Percentiles rank a stretch among this genome's conserved stretches.
phyloP scores from a whole-genome alignment of 2,888 invertebrate species.

The Caenorhabditis afra region DNA sequence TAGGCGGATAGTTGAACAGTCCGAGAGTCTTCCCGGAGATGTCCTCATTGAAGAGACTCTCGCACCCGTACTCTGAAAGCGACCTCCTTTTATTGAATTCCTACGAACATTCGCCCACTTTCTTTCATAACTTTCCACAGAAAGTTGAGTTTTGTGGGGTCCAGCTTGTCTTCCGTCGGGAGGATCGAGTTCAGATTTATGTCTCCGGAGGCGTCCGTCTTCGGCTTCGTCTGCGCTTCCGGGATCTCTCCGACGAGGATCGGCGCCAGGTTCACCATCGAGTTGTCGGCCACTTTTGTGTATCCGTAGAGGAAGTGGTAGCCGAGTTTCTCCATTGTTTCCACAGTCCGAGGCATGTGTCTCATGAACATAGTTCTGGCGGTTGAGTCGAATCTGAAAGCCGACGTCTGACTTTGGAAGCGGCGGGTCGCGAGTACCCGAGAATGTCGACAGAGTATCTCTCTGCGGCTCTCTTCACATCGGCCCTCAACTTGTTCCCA shows the following conservation, averaged over 20 bases:
- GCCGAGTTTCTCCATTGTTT: slow-evolving; percentile 84
- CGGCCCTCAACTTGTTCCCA: slow-evolving; percentile 30
- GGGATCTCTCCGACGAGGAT: slow-evolving; percentile 85
- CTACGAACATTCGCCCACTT: slow-evolving; percentile 45
- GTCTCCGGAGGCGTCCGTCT: slow-evolving; percentile 58
- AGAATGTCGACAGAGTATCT: slow-evolving; percentile 64
- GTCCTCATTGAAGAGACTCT: slow-evolving; percentile 75
- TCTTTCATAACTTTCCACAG: slow-evolving; percentile 75
- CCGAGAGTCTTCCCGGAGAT: slow-evolving; percentile 66
- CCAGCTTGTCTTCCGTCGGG: slow-evolving; percentile 58
- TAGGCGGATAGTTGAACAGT: slow-evolving; percentile 72
- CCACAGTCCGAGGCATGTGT: slow-evolving; percentile 82
- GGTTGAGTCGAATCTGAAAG: slow-evolving; percentile 65
- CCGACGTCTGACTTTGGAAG: background rate
- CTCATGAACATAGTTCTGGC: slow-evolving; percentile 73
- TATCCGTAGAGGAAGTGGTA: slow-evolving; percentile 90
- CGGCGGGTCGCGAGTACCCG: slow-evolving; percentile 18
- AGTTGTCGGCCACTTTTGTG: slow-evolving; percentile 95
- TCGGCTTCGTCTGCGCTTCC: slow-evolving; percentile 57
- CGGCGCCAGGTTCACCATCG: slow-evolving; percentile 91
- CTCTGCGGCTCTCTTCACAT: slow-evolving; percentile 14
- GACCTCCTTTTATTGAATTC: background rate
- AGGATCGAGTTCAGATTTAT: slow-evolving; percentile 67
- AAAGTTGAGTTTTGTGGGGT: slow-evolving; percentile 70
- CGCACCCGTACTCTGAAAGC: slow-evolving; percentile 66